Evolutionary conservation across 2,797 vertebrate genomes (phyloP).

Genomic region (Dendrocincla tyrannina): DNA sequence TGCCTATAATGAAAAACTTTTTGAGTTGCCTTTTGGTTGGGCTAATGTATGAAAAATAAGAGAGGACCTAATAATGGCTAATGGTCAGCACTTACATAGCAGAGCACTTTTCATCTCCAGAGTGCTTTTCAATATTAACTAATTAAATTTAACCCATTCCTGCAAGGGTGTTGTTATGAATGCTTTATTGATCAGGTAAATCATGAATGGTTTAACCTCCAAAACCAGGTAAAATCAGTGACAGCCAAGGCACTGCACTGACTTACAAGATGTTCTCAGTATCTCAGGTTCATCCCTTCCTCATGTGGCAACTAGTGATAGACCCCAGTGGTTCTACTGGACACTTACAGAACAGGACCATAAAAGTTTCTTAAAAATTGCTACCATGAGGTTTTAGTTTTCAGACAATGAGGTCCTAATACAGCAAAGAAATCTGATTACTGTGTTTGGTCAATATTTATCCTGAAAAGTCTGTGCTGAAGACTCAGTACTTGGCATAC

Average conservation of each 20-base stretch:
- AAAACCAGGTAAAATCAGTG: background rate
- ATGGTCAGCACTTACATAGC: background rate
- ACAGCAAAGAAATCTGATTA: background rate
- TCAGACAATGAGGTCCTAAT: background rate
- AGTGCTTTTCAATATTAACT: constrained; percentile 33
- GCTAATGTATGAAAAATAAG: background rate
- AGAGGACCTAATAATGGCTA: background rate
- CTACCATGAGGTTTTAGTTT: background rate
- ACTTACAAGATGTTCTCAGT: background rate
- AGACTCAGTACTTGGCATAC: background rate
- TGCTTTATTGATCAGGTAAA: background rate
- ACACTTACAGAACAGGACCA: background rate
- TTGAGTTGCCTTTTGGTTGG: background rate
- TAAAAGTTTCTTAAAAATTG: background rate
- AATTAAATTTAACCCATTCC: constrained; percentile 26
- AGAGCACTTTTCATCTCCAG: background rate
- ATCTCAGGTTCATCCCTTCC: background rate
- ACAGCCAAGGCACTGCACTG: background rate
- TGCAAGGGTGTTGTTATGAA: background rate
- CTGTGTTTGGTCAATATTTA: background rate
- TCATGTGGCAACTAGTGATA: background rate
- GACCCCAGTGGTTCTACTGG: background rate
- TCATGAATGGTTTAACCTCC: background rate
- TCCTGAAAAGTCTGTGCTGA: background rate
- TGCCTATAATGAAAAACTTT: background rate